Evolutionary conservation across 2,888 invertebrate genomes (phyloP), one percentile per base, ranked within the genome.

Genomic region (Neoscelio sp.): DNA sequence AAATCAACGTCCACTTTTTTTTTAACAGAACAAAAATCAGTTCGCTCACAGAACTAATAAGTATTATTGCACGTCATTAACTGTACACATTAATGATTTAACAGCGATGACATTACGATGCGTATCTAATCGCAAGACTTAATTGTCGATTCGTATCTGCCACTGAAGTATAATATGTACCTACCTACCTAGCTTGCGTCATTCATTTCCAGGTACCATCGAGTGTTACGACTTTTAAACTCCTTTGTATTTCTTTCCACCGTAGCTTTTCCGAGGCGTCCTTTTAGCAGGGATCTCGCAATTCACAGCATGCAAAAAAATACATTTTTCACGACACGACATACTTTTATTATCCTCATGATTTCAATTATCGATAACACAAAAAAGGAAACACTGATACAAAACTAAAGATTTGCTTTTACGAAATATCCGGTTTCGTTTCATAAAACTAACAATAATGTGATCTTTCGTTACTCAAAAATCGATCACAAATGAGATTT

Each of bases 1-100:
- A 38, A 35, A 50, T 50, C 18, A 64, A 40, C 17, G 23, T 28
- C n/a, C 1, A 44, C n/a, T 46, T 44, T 46, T 38, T 65, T 13
- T 52, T 6, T 15, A 7, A 23, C 33, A 2, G 1, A 13, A 64
- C 7, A 17, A 50, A 56, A 64, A 73, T 54, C 3, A 60, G 48
- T 50, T 12, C 17, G 58, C 7, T 10, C 4, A n/a, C 2, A 23
- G 15, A n/a, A 38, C 64, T 46, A 60, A 67, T 67, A 60, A 60
- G 65, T 60, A 28, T 54, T 42, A 60, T 28, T 52, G 40, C 79
- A 73, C 83, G 38, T 80, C 78, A 81, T 86, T 84, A 85, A 84
- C 80, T 75, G 58, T 74, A 60, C 38, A 48, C 56, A 46, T 58
- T 71, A 65, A 73, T 78, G 67, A 73, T 38, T 67, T 62, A 67